Conservation (phyloP, 1,140 invertebrate genomes). For the Drosophila nannoptera region DNA sequence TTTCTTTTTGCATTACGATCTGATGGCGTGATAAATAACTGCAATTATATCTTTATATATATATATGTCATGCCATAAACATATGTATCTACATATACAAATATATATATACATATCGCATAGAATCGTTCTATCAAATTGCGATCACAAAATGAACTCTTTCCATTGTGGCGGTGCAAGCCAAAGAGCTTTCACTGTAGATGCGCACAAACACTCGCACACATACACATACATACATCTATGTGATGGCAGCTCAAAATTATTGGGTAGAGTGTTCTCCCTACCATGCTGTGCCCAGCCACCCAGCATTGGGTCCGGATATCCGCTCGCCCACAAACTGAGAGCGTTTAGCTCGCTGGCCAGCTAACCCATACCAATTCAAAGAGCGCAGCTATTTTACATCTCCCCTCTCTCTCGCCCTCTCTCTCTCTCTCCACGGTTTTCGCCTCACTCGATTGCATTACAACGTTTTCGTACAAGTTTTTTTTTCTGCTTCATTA, state of each 20-base stretch:
- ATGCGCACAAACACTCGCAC: not conserved
- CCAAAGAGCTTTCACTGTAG: conserved; percentile 1
- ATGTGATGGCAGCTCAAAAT: conserved; percentile 7
- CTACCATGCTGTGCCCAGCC: conserved; percentile 8
- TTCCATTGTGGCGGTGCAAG: not conserved
- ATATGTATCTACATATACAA: not conserved
- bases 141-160: not conserved
- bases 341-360: not conserved
- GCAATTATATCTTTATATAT: no score
- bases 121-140: not conserved
- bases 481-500: conserved; percentile 40
- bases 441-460: conserved; percentile 1
- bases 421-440: not conserved
- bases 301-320: conserved; percentile 16
- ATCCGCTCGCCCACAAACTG: conserved; percentile 8
- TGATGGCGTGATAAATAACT: no score
- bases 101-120: not conserved
- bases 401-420: not conserved
- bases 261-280: not conserved
- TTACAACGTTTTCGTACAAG: conserved; percentile 25
- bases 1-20: no score
- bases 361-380: not conserved
- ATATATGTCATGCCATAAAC: not conserved
- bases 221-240: conserved; percentile 1
- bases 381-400: not conserved